Conservation (phyloP, 2,797 vertebrate species). For the Enteromius radiatus region DNA sequence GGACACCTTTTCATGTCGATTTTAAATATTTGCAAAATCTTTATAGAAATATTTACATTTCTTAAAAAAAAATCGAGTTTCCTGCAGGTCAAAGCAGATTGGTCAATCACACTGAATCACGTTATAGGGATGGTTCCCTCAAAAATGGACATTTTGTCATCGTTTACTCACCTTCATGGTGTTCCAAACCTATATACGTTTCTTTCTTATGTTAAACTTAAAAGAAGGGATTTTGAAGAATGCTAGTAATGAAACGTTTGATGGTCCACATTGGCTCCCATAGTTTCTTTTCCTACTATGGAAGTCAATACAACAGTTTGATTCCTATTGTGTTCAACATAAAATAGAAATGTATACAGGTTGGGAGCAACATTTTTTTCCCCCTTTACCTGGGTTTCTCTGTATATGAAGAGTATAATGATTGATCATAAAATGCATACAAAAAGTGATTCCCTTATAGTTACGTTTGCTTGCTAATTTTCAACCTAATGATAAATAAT, state of each 20-base stretch:
- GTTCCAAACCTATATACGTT: neutral
- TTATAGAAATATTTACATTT: neutral
- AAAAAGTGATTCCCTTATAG: neutral
- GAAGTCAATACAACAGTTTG: neutral
- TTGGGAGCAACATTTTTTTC: neutral
- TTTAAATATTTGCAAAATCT: neutral
- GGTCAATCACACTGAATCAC: conserved; percentile 28
- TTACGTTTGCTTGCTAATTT: conserved; percentile 22
- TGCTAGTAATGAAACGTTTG: neutral
- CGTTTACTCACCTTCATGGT: neutral
- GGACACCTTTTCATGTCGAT: neutral
- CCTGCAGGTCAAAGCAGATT: conserved; percentile 2
- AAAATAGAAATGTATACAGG: neutral
- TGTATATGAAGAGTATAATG: conserved; percentile 53
- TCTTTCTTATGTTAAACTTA: neutral
- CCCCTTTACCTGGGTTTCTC: conserved; percentile 41
- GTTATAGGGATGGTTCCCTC: neutral
- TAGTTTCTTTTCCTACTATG: neutral
- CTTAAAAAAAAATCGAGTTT: neutral
- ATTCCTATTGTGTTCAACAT: neutral
- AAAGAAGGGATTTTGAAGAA: neutral
- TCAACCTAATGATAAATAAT: conserved; percentile 57
- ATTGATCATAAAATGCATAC: neutral
- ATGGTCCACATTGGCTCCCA: neutral
- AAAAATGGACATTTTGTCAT: neutral